These are phyloP conservation scores for Mustela nigripes DNA, from an alignment of 2,113 vertebrate genomes.

Conservation along the genomic window DNA sequence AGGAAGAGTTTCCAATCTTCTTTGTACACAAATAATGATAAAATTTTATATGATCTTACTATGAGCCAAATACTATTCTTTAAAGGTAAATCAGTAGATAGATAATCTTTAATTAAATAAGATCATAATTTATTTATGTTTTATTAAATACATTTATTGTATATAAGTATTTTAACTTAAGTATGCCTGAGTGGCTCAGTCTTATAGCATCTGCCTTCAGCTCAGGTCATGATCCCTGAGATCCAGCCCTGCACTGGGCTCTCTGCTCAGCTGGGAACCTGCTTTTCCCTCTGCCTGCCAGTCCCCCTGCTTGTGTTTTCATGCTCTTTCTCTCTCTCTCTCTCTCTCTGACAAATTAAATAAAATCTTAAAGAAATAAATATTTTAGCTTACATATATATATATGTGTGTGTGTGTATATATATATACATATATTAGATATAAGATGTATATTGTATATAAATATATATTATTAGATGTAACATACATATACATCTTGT, in stretches of 20 bases:
- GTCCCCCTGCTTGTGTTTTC: not conserved
- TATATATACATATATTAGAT: not conserved
- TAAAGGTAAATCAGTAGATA: not conserved
- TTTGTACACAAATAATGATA: not conserved
- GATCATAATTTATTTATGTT: not conserved
- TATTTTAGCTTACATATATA: not conserved
- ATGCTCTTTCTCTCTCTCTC: too few relatives aligned
- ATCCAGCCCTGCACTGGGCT: not conserved
- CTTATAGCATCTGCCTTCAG: not conserved
- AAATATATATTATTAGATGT: not conserved
- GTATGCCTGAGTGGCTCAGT: not conserved
- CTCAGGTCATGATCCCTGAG: not conserved
- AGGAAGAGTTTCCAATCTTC: not conserved
- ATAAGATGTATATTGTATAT: not conserved
- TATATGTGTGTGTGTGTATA: not conserved
- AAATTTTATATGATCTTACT: not conserved
- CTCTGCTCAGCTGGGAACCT: not conserved
- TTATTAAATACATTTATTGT: not conserved
- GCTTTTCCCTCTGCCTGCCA: not conserved
- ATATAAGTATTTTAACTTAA: not conserved
- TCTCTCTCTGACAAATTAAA: not conserved
- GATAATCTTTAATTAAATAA: not conserved
- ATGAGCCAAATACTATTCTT: not conserved
- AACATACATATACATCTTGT: not conserved
- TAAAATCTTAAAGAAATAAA: not conserved